Evolutionary conservation across 2,113 vertebrate species (phyloP).

Genomic region (Zosterops borbonicus): DNA sequence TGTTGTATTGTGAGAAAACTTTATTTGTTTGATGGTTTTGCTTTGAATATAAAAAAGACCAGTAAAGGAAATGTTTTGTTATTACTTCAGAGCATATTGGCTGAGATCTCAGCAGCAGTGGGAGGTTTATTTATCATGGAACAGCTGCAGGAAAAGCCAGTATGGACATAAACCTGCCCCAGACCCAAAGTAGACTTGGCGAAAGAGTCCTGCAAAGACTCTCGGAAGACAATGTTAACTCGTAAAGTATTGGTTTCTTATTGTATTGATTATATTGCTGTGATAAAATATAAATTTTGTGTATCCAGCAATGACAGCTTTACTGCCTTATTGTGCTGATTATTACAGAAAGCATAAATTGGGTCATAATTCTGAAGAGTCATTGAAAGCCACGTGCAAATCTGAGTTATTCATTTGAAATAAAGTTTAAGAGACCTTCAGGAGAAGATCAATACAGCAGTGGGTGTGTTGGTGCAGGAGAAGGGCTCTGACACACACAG

Average conservation of each 20-base stretch:
- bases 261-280: constrained; percentile 61
- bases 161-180: not conserved
- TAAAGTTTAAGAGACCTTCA: constrained; percentile 48
- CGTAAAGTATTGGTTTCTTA: constrained; percentile 54
- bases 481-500: not conserved
- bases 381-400: constrained; percentile 50
- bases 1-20: not conserved
- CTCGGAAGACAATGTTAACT: not conserved
- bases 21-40: not conserved
- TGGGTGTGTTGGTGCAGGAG: rapidly evolving
- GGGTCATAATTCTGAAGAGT: constrained; percentile 69
- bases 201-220: not conserved
- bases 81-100: not conserved
- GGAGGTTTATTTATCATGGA: constrained; percentile 19
- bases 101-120: not conserved
- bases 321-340: constrained; percentile 71
- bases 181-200: not conserved
- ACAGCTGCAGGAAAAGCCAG: not conserved
- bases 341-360: constrained; percentile 69
- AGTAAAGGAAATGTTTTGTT: constrained; percentile 37
- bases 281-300: constrained; percentile 66
- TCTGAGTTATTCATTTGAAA: constrained; percentile 49
- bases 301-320: constrained; percentile 64
- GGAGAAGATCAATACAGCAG: not conserved
- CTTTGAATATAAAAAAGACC: constrained; percentile 14